Conservation (phyloP, 2,888 invertebrate genomes). For the Spatulosminthurus flaviceps region DNA sequence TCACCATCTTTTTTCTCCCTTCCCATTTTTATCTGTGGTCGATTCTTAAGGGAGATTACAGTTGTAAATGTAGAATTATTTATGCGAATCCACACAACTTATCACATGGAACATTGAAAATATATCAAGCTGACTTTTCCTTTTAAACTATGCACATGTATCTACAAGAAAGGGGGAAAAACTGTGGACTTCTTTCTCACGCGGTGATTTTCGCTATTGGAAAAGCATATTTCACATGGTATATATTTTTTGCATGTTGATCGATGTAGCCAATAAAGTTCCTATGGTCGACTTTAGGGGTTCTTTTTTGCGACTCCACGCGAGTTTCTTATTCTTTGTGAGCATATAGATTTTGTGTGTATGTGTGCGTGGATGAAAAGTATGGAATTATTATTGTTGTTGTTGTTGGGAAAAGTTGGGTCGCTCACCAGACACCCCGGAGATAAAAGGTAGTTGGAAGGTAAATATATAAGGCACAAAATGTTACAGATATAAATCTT, state of each 20-base stretch:
- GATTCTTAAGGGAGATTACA: too few species aligned
- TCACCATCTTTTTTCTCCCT: too few species aligned
- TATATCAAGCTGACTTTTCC: conserved; percentile 9
- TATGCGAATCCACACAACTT: conserved; percentile 16
- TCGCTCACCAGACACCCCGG: too few species aligned
- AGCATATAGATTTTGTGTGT: too few species aligned
- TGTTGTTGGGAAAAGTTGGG: not conserved
- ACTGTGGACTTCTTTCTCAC: not conserved
- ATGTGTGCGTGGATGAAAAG: too few species aligned
- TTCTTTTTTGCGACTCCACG: not conserved
- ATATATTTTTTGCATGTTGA: conserved; percentile 24
- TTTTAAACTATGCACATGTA: not conserved
- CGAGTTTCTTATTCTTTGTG: not conserved
- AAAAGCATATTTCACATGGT: conserved; percentile 9
- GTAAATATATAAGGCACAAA: not conserved
- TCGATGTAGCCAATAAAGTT: conserved; percentile 23
- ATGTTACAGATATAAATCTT: conserved; percentile 1
- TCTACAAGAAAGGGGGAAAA: not conserved
- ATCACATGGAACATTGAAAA: not conserved
- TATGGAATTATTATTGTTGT: conserved; percentile 13
- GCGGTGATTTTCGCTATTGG: not conserved
- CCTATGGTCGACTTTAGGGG: conserved; percentile 5
- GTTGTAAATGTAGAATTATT: not conserved
- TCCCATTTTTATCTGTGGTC: too few species aligned
- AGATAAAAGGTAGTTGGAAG: not conserved